Percentiles rank a stretch among this genome's conserved stretches.
Conservation (phyloP, 2,888 invertebrate species). For the Phortica magna region DNA sequence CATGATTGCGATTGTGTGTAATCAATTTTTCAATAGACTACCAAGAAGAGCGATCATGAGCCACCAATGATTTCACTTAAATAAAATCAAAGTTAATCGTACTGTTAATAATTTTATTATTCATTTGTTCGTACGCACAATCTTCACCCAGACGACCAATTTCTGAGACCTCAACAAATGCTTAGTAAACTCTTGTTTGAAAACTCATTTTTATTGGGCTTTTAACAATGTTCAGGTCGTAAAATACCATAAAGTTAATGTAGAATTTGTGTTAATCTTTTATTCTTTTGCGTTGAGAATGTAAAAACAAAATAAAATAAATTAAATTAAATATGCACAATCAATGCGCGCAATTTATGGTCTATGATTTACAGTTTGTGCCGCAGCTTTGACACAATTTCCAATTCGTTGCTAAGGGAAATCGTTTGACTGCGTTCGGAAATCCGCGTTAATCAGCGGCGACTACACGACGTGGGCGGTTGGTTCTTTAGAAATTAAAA, state of each 20-base stretch:
- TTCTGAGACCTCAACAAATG: conserved; percentile 35
- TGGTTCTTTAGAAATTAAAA: no score
- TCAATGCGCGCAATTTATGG: conserved; percentile 20
- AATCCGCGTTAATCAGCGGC: not conserved
- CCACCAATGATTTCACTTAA: not conserved
- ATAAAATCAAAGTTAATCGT: not conserved
- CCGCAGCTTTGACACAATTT: not conserved
- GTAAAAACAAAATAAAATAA: not conserved
- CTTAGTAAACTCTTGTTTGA: conserved; percentile 17
- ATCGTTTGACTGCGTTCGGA: not conserved
- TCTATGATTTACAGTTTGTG: conserved; percentile 14
- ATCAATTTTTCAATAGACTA: conserved; percentile 54
- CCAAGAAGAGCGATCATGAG: not conserved
- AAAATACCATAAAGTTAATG: conserved; percentile 53
- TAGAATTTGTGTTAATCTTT: conserved; percentile 63
- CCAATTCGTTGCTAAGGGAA: not conserved
- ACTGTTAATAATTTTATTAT: not conserved
- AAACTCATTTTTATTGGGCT: conserved; percentile 22
- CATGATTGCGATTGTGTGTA: no score
- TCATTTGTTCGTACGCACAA: not conserved
- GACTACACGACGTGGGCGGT: not conserved
- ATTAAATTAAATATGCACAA: conserved; percentile 20
- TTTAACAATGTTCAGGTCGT: conserved; percentile 20
- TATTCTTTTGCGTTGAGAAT: not conserved
- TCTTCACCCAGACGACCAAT: conserved; percentile 55